These are phyloP conservation scores for Phenacoccus solenopsis DNA, from an alignment of 1,140 invertebrate species.

Conservation along the genomic window DNA sequence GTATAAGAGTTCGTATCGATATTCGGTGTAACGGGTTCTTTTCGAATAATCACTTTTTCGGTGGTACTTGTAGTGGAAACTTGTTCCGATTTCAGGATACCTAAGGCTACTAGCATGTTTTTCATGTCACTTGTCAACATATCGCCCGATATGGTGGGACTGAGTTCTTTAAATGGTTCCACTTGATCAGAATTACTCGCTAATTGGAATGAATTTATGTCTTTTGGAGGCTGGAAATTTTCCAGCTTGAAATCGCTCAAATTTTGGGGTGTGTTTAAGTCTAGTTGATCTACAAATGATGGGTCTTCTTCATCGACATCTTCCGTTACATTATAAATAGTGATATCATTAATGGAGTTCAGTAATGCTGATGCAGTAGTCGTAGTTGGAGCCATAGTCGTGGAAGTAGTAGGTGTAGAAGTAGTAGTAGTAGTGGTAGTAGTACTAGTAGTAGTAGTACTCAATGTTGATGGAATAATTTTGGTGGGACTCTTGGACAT, in stretches of 20 bases:
- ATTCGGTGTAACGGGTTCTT: slow-evolving; percentile 23
- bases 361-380: not conserved
- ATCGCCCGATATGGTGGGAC: not conserved
- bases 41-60: not conserved
- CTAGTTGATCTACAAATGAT: not conserved
- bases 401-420: not conserved
- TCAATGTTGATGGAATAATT: not conserved
- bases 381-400: not conserved
- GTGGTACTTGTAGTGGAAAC: not conserved
- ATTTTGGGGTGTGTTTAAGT: not conserved
- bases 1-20: slow-evolving; percentile 37
- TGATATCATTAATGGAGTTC: not conserved
- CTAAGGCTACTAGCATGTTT: not conserved
- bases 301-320: not conserved
- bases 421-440: not conserved
- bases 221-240: not conserved
- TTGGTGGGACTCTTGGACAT: not conserved
- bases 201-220: not conserved
- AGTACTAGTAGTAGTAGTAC: not conserved
- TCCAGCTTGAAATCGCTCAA: not conserved
- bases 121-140: slow-evolving; percentile 7
- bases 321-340: not conserved
- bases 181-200: not conserved
- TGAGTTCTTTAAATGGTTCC: not conserved
- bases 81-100: not conserved